Percentiles rank a stretch among this genome's conserved stretches.
Evolutionary conservation across 2,888 invertebrate genomes (phyloP).

Genomic region (Brachypalpus laphriformis): DNA sequence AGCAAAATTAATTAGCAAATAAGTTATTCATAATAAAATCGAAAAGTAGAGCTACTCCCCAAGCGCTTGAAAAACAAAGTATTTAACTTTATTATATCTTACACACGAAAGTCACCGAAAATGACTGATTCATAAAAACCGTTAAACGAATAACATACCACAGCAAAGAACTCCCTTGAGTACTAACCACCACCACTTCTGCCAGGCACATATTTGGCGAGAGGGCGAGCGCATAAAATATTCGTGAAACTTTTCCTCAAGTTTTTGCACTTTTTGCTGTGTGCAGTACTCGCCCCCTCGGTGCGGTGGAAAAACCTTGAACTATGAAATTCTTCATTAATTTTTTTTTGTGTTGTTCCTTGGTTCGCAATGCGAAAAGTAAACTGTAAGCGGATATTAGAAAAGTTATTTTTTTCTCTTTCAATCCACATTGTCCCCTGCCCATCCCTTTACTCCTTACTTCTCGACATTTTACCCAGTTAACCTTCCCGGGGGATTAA

Average conservation of each 20-base stretch:
- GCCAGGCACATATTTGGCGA: not conserved
- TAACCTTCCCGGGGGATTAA: conserved; percentile 29
- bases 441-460: not conserved
- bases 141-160: conserved; percentile 34
- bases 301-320: conserved; percentile 20
- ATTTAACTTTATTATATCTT: conserved; percentile 18
- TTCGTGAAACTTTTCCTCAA: conserved; percentile 8
- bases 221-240: not conserved
- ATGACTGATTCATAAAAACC: conserved; percentile 5
- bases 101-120: conserved; percentile 19
- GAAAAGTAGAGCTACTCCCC: conserved; percentile 12
- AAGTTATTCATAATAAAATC: conserved; percentile 35
- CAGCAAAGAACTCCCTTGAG: not conserved
- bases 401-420: conserved; percentile 32
- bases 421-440: not conserved
- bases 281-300: not conserved
- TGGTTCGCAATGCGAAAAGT: conserved; percentile 12
- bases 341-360: not conserved
- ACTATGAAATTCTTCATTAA: conserved; percentile 41
- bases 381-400: conserved; percentile 56
- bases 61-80: conserved; percentile 1
- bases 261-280: conserved; percentile 6
- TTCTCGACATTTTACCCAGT: conserved; percentile 19
- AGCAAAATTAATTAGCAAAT: conserved; percentile 32
- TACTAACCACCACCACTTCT: not conserved